Evolutionary conservation across 2,888 invertebrate species (phyloP).

Genomic region (Himalopsyche japonica): DNA sequence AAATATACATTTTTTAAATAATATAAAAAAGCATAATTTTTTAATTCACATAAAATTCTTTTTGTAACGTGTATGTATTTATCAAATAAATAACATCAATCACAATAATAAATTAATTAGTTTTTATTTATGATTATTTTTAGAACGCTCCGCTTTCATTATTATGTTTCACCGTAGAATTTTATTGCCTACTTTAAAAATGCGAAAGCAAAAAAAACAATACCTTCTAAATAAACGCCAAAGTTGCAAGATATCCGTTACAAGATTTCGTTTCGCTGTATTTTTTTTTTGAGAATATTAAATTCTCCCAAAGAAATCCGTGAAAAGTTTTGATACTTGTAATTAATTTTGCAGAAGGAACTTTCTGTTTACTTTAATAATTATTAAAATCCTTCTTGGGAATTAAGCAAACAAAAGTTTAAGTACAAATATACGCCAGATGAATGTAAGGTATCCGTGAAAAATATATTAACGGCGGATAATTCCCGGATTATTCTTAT

Average conservation of each 20-base stretch:
- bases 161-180: neutral
- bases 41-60: too few relatives aligned
- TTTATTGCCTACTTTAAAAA: neutral
- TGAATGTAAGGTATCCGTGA: neutral
- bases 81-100: neutral
- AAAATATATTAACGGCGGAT: neutral
- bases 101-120: neutral
- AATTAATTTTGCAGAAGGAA: neutral
- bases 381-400: neutral
- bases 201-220: neutral
- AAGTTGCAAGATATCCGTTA: neutral
- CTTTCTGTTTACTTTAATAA: neutral
- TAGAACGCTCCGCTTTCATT: neutral
- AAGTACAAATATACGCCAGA: neutral
- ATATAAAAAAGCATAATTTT: too few relatives aligned
- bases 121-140: neutral
- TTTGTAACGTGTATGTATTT: too few relatives aligned
- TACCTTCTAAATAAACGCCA: neutral
- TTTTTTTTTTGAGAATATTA: neutral
- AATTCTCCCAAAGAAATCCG: neutral
- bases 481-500: neutral
- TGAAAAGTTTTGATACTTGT: neutral
- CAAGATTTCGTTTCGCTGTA: neutral
- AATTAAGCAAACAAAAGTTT: neutral
- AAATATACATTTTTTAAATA: too few relatives aligned